A percentile compares a stretch with the other conserved stretches of the same genome.
Evolutionary conservation across 2,797 vertebrate genomes (phyloP).

Genomic region (Microcaecilia unicolor): DNA sequence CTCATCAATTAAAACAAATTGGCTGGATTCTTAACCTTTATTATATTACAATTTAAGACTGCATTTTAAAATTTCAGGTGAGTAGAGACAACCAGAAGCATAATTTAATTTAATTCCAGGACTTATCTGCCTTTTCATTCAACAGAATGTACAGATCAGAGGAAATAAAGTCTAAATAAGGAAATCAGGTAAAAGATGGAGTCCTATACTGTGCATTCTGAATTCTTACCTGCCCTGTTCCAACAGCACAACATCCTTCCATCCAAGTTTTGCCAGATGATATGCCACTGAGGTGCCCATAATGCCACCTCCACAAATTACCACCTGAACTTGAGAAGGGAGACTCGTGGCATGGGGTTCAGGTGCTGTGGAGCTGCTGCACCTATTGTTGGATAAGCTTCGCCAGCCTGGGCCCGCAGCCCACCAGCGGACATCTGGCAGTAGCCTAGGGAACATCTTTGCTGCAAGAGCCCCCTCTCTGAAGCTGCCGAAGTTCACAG

Average conservation of each 20-base stretch:
- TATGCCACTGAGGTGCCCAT: constrained; percentile 89
- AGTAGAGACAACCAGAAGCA: too few relatives aligned
- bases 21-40: too few relatives aligned
- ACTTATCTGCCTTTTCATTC: too few relatives aligned
- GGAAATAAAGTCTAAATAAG: too few relatives aligned
- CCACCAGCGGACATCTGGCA: constrained; percentile 41
- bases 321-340: constrained; percentile 77
- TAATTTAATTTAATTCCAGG: too few relatives aligned
- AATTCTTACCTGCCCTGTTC: constrained; percentile 97
- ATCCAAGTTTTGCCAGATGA: constrained; percentile 88
- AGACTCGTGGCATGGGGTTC: constrained; percentile 49
- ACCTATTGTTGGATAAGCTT: constrained; percentile 26
- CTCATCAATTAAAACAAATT: too few relatives aligned
- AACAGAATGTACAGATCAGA: too few relatives aligned
- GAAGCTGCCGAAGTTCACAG: background rate
- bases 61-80: too few relatives aligned
- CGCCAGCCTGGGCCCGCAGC: constrained; percentile 36
- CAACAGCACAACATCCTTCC: constrained; percentile 83
- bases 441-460: constrained; percentile 60
- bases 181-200: too few relatives aligned
- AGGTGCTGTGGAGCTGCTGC: constrained; percentile 28
- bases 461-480: too few relatives aligned
- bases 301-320: constrained; percentile 89
- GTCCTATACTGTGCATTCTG: too few relatives aligned
- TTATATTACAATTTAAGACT: too few relatives aligned